Evolutionary conservation across 1,140 invertebrate species (phyloP).

Genomic region (Pseudomyrmex cubaensis): DNA sequence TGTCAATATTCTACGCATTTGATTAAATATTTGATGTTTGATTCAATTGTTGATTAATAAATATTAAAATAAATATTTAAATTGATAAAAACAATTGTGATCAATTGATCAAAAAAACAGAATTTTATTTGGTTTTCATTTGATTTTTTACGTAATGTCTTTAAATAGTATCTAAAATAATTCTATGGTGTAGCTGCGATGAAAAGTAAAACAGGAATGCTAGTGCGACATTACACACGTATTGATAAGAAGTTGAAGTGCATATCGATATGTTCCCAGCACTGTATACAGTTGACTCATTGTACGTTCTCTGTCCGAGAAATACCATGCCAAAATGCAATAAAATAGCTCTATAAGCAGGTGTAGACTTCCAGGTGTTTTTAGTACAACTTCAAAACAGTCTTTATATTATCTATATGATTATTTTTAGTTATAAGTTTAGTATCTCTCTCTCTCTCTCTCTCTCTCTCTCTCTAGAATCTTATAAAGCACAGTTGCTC

Average conservation of each 20-base stretch:
- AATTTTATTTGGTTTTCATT: not conserved
- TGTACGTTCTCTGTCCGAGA: constrained; percentile 41
- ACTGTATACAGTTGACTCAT: constrained; percentile 58
- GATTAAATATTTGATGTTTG: no score
- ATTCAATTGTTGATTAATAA: no score
- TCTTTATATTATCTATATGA: not conserved
- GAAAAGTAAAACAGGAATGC: not conserved
- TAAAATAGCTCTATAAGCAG: constrained; percentile 34
- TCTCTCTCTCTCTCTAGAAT: not conserved
- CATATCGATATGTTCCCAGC: constrained; percentile 47
- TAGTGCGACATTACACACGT: constrained; percentile 19
- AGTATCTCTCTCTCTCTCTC: no score
- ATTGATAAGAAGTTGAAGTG: constrained; percentile 52
- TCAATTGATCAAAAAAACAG: not conserved
- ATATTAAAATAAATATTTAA: no score
- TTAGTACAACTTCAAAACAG: not conserved
- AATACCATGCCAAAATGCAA: not conserved
- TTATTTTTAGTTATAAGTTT: not conserved
- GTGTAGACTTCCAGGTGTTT: constrained; percentile 58
- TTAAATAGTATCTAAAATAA: not conserved
- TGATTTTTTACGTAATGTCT: not conserved
- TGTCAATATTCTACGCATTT: no score
- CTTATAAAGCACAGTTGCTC: not conserved
- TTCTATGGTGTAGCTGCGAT: not conserved
- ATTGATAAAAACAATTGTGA: not conserved